phyloP scores from a whole-genome alignment of 2,797 vertebrate species.

The Bradypodion ventrale region DNA sequence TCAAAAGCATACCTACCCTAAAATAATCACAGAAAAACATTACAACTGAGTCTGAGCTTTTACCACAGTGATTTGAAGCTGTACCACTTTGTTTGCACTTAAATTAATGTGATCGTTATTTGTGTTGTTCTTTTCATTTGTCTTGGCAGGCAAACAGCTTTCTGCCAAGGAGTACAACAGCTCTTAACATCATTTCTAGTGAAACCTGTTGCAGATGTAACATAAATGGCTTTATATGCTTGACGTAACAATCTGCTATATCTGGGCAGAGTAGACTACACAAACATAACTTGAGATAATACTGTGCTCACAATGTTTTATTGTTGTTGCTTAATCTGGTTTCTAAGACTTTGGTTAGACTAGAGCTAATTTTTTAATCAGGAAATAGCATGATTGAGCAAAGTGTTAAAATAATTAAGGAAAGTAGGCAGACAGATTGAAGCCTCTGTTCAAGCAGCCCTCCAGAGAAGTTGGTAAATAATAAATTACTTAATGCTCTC shows the following conservation, averaged over 20 bases:
- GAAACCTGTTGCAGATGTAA: constrained; percentile 18
- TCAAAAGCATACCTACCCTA: neutral
- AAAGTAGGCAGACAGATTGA: too few relatives aligned
- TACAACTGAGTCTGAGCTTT: neutral
- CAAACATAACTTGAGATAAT: constrained; percentile 5
- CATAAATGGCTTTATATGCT: constrained; percentile 22
- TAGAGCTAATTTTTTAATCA: neutral
- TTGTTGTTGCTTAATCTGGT: neutral
- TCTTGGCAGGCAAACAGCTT: neutral
- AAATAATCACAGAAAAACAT: neutral
- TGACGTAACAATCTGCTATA: constrained; percentile 1
- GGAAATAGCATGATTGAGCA: neutral
- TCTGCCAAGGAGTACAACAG: neutral
- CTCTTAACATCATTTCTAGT: neutral
- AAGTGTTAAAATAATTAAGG: neutral
- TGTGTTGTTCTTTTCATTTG: neutral
- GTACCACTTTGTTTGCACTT: constrained; percentile 7
- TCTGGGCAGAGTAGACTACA: constrained; percentile 15
- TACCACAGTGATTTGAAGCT: constrained; percentile 12
- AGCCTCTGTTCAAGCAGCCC: too few relatives aligned
- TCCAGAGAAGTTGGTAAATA: neutral
- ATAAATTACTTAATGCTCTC: neutral
- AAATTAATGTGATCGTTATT: neutral
- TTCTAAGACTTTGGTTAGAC: neutral
- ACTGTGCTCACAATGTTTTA: neutral